Evolutionary conservation across 2,797 vertebrate genomes (phyloP).

Genomic region (Sciurus carolinensis): DNA sequence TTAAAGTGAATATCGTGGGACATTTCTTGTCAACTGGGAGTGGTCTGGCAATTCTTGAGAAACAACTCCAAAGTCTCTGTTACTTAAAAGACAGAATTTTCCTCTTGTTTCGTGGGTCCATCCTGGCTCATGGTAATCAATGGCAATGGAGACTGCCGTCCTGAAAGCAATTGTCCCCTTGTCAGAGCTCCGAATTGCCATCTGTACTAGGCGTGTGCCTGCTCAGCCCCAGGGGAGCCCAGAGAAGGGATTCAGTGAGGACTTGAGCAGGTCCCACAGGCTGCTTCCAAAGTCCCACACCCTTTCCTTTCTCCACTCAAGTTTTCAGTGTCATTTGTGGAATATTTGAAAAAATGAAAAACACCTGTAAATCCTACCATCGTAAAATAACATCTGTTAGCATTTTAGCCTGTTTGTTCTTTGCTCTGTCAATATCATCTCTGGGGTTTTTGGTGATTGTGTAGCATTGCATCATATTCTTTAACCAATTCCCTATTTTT

Average conservation of each 20-base stretch:
- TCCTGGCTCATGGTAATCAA: neutral
- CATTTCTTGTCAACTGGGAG: neutral
- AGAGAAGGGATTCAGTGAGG: neutral
- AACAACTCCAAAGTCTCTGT: neutral
- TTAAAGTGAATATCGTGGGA: neutral
- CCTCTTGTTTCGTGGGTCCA: neutral
- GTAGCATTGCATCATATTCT: neutral
- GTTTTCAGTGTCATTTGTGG: neutral
- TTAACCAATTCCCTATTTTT: conserved; percentile 45
- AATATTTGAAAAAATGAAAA: conserved; percentile 38
- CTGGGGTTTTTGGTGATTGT: neutral
- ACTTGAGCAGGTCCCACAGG: neutral
- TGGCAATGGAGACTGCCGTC: neutral
- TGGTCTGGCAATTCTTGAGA: neutral
- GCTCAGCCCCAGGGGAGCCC: neutral
- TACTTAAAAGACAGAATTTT: neutral
- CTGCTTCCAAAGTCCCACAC: neutral
- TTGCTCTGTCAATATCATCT: neutral
- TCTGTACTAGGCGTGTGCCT: neutral
- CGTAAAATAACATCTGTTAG: neutral
- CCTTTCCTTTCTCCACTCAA: neutral
- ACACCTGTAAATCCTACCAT: neutral
- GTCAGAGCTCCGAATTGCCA: neutral
- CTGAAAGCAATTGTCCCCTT: neutral
- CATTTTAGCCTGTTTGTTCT: neutral